A percentile compares a stretch with the other conserved stretches of the same genome.
phyloP scores from a whole-genome alignment of 2,797 vertebrate genomes.

The Lateolabrax maculatus region DNA sequence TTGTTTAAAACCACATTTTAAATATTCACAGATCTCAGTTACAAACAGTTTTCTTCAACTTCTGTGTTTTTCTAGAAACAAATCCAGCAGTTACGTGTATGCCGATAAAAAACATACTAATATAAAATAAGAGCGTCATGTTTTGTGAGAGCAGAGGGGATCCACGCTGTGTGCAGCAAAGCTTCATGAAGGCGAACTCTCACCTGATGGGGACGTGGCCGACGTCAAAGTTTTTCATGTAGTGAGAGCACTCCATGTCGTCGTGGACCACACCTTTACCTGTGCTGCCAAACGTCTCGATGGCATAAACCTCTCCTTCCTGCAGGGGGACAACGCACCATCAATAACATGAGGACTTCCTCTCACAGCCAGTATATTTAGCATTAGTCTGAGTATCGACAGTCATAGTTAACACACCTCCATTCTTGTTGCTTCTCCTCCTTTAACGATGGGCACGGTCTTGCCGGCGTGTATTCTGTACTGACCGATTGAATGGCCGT shows the following conservation, averaged over 20 bases:
- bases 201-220: conserved; percentile 99
- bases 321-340: conserved; percentile 55
- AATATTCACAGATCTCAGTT: neutral
- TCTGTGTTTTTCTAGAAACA: no score
- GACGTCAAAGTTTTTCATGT: conserved; percentile 99
- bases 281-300: conserved; percentile 99
- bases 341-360: neutral
- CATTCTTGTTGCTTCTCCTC: conserved; percentile 98
- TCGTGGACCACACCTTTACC: conserved; percentile 99
- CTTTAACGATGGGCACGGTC: conserved; percentile 99
- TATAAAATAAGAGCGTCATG: neutral
- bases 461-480: conserved; percentile 99
- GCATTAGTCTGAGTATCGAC: neutral
- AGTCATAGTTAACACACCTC: conserved; percentile 84
- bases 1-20: neutral
- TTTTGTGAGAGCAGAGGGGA: no score
- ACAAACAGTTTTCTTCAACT: no score
- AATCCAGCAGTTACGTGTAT: neutral
- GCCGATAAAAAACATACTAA: neutral
- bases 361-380: no score
- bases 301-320: conserved; percentile 99
- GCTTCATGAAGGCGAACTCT: conserved; percentile 1
- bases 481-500: conserved; percentile 98
- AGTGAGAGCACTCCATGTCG: conserved; percentile 99
- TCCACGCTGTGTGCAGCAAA: neutral